phyloP scores from a whole-genome alignment of 2,888 invertebrate genomes.

The Heteromyza rotundicornis region DNA sequence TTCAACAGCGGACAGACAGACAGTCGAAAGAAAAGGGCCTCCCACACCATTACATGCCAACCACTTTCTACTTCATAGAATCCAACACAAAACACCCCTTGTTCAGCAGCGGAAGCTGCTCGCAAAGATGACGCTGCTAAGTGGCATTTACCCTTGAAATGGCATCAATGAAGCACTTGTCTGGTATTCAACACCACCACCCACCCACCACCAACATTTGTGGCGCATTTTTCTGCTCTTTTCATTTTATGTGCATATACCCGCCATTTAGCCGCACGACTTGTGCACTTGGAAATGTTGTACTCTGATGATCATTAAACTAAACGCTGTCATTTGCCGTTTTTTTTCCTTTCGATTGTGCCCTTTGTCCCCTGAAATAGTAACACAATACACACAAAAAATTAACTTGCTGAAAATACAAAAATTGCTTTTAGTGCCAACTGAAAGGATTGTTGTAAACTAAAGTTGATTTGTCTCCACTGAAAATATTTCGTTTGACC shows the following conservation, averaged over 20 bases:
- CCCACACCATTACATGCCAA: conserved; percentile 15
- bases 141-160: conserved; percentile 29
- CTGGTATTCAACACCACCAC: conserved; percentile 4
- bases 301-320: conserved; percentile 38
- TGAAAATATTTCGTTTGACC: too few relatives aligned
- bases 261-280: not conserved
- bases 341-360: conserved; percentile 56
- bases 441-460: too few relatives aligned
- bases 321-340: conserved; percentile 57
- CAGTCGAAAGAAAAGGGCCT: not conserved
- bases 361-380: conserved; percentile 54
- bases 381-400: too few relatives aligned
- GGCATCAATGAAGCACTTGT: conserved; percentile 19
- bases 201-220: not conserved
- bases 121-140: conserved; percentile 19
- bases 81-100: conserved; percentile 25
- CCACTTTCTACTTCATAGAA: not conserved
- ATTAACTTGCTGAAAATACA: too few relatives aligned
- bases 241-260: not conserved
- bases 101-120: conserved; percentile 19
- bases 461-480: too few relatives aligned
- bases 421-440: too few relatives aligned
- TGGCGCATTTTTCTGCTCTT: not conserved
- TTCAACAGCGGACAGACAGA: conserved; percentile 1
- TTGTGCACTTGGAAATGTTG: conserved; percentile 16